Base-by-base conservation (phyloP, 2,888 invertebrate species). In the Sarcophaga subvicina region DNA sequence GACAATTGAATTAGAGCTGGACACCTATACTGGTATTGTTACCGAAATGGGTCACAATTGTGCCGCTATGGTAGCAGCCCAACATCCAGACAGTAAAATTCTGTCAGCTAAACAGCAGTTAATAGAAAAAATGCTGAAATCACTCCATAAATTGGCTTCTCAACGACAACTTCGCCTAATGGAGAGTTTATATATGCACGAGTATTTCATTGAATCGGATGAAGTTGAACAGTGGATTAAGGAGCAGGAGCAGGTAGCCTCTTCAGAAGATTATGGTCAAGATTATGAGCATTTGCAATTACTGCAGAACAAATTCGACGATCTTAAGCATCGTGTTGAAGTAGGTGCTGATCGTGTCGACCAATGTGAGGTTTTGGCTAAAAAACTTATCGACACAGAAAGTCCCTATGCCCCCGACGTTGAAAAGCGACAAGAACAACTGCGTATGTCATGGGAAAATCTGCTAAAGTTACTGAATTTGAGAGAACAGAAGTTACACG, bases 181-280 rank as follows among this genome's bases (percentile, higher is more conserved):
- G 94, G 98, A 98, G 93, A 97, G 97, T 75, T 95, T 98, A 88
- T 97, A 97, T 93, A 95, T 97, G 88, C 98, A 98, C 91, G 98
- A 98, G 91, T 99, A 98, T 93, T 95, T 98, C 92, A 95, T 97
- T 0, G 98, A 99, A 93, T 97, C 97, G 72, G 96, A 96, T 3
- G 98, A 98, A 91, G 94, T 99, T 63, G 98, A 98, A 91, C 95
- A 96, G 90, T 99, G 98, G 98, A 98, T 99, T 75, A 96, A 96
- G 88, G 98, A 98, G 90, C 98, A 98, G 92, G 96, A 97, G 91
- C 96, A 97, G 75, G 96, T 96, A 0, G 98, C 98, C 1, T 96
- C 96, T 73, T 97, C 97, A 80, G 98, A 98, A 91, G 99, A 99
- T 92, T 98, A 98, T 90, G 99, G 99, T 0, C 97, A 97, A 92